A percentile compares a stretch with the other conserved stretches of the same genome.
These are phyloP conservation scores for Lasiurus borealis DNA, from an alignment of 2,113 vertebrate species.

Conservation along the genomic window DNA sequence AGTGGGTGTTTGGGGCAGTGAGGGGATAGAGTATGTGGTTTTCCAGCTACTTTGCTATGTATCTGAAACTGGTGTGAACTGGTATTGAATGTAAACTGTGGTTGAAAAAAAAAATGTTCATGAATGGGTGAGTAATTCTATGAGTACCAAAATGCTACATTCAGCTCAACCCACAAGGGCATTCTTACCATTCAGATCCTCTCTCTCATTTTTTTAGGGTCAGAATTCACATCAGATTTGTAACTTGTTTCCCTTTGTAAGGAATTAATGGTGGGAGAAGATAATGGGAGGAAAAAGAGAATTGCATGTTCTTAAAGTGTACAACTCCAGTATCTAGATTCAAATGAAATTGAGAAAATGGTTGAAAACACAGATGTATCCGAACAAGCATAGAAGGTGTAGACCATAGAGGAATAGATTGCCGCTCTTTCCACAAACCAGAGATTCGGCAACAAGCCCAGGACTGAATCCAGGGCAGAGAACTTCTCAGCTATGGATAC, in stretches of 20 bases:
- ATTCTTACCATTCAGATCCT: not conserved
- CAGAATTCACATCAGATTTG: not conserved
- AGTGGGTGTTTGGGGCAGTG: not conserved
- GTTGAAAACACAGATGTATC: not conserved
- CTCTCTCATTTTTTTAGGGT: not conserved
- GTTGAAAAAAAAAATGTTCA: not conserved
- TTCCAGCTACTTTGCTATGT: not conserved
- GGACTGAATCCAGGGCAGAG: not conserved
- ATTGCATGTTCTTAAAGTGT: not conserved
- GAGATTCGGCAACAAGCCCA: not conserved
- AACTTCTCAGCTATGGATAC: conserved; percentile 35
- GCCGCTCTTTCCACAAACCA: not conserved
- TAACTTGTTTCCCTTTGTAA: conserved; percentile 1
- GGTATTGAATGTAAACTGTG: not conserved
- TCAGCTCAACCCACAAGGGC: not conserved
- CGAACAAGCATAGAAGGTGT: not conserved
- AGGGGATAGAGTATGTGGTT: not conserved
- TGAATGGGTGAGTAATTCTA: not conserved
- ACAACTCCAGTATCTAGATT: not conserved
- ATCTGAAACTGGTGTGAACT: not conserved
- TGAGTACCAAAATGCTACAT: not conserved
- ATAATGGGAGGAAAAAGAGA: not conserved
- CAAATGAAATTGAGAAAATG: conserved; percentile 1
- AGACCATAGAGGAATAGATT: not conserved
- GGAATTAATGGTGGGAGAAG: not conserved